Base-by-base conservation (phyloP, 1,140 invertebrate genomes). In the Drosophila kanapiae region DNA sequence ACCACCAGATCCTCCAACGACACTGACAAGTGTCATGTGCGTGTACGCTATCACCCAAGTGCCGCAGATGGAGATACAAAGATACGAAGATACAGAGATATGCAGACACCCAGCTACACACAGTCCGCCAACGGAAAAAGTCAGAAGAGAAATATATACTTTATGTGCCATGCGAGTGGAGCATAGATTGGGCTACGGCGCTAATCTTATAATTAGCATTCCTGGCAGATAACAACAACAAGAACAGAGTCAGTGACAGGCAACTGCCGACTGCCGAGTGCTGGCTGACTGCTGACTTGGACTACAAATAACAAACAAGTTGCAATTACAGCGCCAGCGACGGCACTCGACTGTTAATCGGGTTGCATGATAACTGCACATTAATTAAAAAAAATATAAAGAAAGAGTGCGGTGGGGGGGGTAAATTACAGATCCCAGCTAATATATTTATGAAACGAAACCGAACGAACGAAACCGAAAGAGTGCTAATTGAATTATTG, bases 171-270 rank as follows among this genome's bases (percentile, higher is more conserved):
- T 38, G 40, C 38, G 57, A 33, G 60, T 45, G 60, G 7, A 65
- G 62, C 63, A 78, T 69, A 82, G 78, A 70, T 78, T 49, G 75
- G 79, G 69, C 76, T 74, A 59, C 84, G 72, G 57, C 81, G 82
- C 74, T 87, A 90, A 88, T 88, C 84, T 88, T 90, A 88, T 90
- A 88, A 88, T 88, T 88, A 88, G 84, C 84, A 88, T 88, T 90
- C 84, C 87, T 88, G 84, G 78, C 84, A 88, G 84, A 88, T 88
- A 88, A 88, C 85, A 88, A 81, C 69, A 90, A 80, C 81, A 81
- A 61, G 63, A 77, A 68, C 79, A 71, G 51, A 80, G 62, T 63
- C 76, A 71, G 49, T 79, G 65, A 65, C 79, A 72, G 69, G 54
- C 49, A 60, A 40, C 43, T 38, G 57, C 10, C 42, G 57, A 60